These are phyloP conservation scores for Psilopsiagon aurifrons DNA, from an alignment of 2,113 vertebrate species.

Conservation along the genomic window DNA sequence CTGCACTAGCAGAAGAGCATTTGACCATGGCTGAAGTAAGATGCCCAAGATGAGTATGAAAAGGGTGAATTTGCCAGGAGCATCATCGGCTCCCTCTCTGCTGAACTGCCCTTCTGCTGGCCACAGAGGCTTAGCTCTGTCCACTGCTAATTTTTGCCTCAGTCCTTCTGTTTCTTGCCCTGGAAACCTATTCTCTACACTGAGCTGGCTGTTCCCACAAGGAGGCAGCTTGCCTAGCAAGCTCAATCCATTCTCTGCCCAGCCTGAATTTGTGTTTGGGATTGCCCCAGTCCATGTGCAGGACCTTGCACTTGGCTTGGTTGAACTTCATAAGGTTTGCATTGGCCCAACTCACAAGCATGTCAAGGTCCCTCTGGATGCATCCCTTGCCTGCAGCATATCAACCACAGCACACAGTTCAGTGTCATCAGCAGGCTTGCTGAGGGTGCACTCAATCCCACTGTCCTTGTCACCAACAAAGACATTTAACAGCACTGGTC, in stretches of 20 bases:
- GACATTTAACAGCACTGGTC: not conserved
- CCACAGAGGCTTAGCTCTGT: not conserved
- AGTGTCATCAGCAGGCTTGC: not conserved
- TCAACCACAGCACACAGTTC: not conserved
- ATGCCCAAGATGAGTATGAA: not conserved
- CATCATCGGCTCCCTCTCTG: not conserved
- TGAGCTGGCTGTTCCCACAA: not conserved
- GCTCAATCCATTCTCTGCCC: not conserved
- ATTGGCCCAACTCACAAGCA: not conserved
- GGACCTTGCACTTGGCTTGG: not conserved
- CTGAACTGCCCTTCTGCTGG: not conserved
- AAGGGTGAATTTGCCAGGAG: not conserved
- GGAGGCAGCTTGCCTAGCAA: not conserved
- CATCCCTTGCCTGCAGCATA: not conserved
- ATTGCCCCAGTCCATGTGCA: not conserved
- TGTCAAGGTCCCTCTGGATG: not conserved
- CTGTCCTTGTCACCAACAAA: not conserved
- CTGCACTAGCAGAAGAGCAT: not conserved
- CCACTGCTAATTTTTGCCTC: not conserved
- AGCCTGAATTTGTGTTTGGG: not conserved
- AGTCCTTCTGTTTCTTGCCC: not conserved
- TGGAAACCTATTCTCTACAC: not conserved
- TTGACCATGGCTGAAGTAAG: not conserved
- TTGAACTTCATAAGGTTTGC: not conserved
- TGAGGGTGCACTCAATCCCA: not conserved